These are phyloP conservation scores for Columba livia DNA, from an alignment of 2,113 vertebrate genomes.

Conservation along the genomic window DNA sequence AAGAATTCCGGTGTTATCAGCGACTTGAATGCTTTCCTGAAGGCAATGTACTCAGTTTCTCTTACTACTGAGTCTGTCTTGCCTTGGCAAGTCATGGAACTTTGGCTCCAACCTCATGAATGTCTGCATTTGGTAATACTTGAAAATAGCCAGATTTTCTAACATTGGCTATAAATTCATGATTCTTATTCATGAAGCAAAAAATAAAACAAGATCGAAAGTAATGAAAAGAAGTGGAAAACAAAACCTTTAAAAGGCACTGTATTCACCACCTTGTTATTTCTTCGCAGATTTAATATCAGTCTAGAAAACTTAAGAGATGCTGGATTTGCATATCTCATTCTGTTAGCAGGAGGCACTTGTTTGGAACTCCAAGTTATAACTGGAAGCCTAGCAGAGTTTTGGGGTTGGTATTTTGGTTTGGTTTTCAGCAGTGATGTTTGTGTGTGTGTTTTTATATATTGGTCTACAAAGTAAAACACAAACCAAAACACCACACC, in stretches of 20 bases:
- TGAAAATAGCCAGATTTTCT: neutral
- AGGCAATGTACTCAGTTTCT: neutral
- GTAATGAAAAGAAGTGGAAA: neutral
- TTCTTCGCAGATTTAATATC: neutral
- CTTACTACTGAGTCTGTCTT: neutral
- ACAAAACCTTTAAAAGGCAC: neutral
- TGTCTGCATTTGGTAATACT: neutral
- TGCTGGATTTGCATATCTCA: neutral
- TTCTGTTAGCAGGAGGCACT: neutral
- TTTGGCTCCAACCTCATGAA: neutral
- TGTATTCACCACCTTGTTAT: neutral
- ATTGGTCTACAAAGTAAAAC: neutral
- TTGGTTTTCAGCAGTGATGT: neutral
- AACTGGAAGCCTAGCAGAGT: neutral
- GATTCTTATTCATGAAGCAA: neutral
- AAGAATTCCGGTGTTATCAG: conserved; percentile 30
- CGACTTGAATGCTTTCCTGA: neutral
- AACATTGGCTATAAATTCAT: neutral
- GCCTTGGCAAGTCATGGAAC: conserved; percentile 2
- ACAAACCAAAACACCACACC: neutral
- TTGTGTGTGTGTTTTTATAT: neutral
- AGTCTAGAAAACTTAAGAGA: neutral
- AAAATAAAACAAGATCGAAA: neutral
- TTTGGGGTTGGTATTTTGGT: neutral
- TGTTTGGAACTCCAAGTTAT: neutral